Conservation (phyloP, 2,113 vertebrate genomes). For the Odobenus rosmarus region DNA sequence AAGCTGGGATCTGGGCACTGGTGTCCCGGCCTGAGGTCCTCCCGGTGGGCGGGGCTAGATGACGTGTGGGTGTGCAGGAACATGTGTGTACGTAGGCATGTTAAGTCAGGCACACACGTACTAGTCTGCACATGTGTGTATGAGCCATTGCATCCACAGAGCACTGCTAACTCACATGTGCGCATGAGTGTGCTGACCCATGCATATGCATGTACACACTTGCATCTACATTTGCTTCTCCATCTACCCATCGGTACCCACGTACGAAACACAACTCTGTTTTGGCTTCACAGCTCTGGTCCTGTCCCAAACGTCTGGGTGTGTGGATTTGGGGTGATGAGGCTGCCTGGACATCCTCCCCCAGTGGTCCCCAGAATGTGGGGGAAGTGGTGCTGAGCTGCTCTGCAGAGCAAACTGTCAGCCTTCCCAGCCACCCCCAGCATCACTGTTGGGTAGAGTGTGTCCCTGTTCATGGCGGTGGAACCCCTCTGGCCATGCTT, state of each 20-base stretch:
- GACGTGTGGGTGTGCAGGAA: fast-evolving
- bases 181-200: neutral
- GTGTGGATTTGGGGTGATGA: neutral
- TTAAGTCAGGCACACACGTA: no score
- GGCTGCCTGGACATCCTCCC: fast-evolving
- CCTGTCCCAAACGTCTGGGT: neutral
- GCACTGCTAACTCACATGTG: neutral
- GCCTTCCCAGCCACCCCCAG: neutral
- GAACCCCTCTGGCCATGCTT: neutral
- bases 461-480: neutral
- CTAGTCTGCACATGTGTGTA: fast-evolving
- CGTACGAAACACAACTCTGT: fast-evolving
- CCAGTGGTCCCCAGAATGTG: fast-evolving
- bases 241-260: neutral
- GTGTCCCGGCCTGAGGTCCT: neutral
- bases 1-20: neutral
- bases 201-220: no score
- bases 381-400: neutral
- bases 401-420: no score
- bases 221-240: neutral
- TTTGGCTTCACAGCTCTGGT: neutral
- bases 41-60: fast-evolving
- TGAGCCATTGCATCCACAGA: neutral
- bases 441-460: fast-evolving
- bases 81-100: neutral